Percentiles rank a stretch among this genome's conserved stretches.
phyloP scores from a whole-genome alignment of 1,140 invertebrate species.

The Meloidogyne floridensis region DNA sequence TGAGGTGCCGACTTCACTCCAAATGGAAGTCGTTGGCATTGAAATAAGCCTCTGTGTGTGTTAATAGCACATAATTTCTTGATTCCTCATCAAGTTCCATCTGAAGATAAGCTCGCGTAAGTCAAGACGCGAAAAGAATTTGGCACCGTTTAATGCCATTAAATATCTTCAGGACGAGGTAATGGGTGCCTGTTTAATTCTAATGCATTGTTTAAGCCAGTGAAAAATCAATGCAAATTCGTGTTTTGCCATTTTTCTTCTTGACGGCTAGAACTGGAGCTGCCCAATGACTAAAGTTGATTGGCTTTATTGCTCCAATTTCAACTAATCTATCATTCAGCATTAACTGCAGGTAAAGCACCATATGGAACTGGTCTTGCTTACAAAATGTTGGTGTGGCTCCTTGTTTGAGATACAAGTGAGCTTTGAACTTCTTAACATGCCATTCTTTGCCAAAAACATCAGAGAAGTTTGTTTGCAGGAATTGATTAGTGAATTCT shows the following conservation, averaged over 20 bases:
- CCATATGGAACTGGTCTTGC: constrained; percentile 36
- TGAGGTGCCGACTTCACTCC: too few relatives aligned
- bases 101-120: too few relatives aligned
- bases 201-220: constrained; percentile 50
- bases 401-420: constrained; percentile 28
- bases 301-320: constrained; percentile 41
- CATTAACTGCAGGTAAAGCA: neutral
- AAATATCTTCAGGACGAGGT: constrained; percentile 48
- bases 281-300: constrained; percentile 66
- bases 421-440: constrained; percentile 28
- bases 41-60: too few relatives aligned
- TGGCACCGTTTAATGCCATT: constrained; percentile 34
- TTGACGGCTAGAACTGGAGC: constrained; percentile 35
- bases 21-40: too few relatives aligned
- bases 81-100: too few relatives aligned
- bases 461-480: neutral
- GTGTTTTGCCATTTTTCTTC: constrained; percentile 65
- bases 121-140: constrained; percentile 39
- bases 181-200: constrained; percentile 42
- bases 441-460: neutral
- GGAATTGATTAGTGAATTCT: neutral
- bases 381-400: constrained; percentile 30
- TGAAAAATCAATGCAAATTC: constrained; percentile 65
- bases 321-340: neutral
- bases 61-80: too few relatives aligned